phyloP scores from a whole-genome alignment of 92 coral and sea anemone genomes.

The Umimayanthus kanabou region DNA sequence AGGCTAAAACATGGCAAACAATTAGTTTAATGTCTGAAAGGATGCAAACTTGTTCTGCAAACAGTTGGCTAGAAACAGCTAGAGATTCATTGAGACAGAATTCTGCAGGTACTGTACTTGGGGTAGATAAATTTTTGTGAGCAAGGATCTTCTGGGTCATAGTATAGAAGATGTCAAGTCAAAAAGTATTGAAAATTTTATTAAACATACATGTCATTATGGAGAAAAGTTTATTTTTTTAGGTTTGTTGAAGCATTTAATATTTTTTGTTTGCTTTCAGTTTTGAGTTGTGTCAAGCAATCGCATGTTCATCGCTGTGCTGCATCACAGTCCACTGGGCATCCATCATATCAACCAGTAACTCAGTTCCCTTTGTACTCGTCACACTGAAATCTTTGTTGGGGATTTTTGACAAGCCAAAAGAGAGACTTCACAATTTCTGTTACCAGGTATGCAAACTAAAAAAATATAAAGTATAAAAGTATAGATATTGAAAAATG shows the following conservation, averaged over 20 bases:
- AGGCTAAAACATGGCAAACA: too few species aligned
- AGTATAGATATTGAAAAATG: too few species aligned
- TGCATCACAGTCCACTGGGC: conserved; percentile 78
- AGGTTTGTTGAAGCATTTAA: background rate
- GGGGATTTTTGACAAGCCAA: conserved; percentile 59
- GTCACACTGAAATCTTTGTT: conserved; percentile 70
- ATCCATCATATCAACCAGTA: conserved; percentile 53
- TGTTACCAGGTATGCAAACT: conserved; percentile 70
- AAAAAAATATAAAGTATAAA: background rate
- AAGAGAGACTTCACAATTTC: conserved; percentile 59
- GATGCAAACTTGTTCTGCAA: background rate
- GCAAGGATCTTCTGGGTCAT: too few species aligned
- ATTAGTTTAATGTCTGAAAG: background rate
- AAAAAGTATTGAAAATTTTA: too few species aligned
- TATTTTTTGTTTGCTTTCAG: conserved; percentile 34
- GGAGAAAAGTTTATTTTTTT: background rate
- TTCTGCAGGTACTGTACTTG: too few species aligned
- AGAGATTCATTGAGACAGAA: too few species aligned
- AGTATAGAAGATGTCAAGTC: too few species aligned
- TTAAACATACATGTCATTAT: background rate
- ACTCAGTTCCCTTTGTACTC: conserved; percentile 71
- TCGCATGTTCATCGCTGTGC: conserved; percentile 85
- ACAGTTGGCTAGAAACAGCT: too few species aligned
- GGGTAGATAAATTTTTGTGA: too few species aligned
- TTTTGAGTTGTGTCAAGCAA: conserved; percentile 70